phyloP scores from a whole-genome alignment of 1,140 invertebrate species.

The Agrilus planipennis region DNA sequence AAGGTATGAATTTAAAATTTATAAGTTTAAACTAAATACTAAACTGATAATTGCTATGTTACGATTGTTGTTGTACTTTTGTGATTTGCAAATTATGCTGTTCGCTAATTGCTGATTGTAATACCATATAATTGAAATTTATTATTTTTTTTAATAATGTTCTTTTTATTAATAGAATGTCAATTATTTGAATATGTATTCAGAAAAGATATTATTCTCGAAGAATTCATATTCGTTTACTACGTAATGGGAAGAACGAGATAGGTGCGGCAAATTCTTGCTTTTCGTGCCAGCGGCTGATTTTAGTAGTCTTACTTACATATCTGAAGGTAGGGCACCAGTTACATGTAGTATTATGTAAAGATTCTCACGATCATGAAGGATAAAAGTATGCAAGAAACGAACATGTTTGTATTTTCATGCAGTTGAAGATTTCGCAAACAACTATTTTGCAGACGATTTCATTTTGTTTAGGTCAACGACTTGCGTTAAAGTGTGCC shows the following conservation, averaged over 20 bases:
- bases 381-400: not conserved
- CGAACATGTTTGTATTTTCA: not conserved
- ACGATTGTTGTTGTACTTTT: too few species aligned
- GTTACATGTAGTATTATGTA: conserved; percentile 2
- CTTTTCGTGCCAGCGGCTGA: not conserved
- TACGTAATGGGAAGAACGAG: not conserved
- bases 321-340: conserved; percentile 5
- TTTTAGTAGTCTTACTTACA: not conserved
- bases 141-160: too few species aligned
- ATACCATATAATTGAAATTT: too few species aligned
- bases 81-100: too few species aligned
- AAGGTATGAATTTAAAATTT: too few species aligned
- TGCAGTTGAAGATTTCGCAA: not conserved
- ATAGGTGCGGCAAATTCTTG: conserved; percentile 7
- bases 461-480: conserved; percentile 4
- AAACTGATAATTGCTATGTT: too few species aligned
- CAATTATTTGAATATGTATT: too few species aligned
- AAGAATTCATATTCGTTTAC: too few species aligned
- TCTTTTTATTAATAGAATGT: too few species aligned
- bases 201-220: too few species aligned
- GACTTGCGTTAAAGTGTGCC: conserved; percentile 1
- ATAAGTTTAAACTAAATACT: too few species aligned
- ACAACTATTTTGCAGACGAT: conserved; percentile 2
- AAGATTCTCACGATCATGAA: not conserved
- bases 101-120: too few species aligned